Evolutionary conservation across 2,888 invertebrate genomes (phyloP), one percentile per base, ranked within the genome.

Genomic region (Linnaemya tessellans): DNA sequence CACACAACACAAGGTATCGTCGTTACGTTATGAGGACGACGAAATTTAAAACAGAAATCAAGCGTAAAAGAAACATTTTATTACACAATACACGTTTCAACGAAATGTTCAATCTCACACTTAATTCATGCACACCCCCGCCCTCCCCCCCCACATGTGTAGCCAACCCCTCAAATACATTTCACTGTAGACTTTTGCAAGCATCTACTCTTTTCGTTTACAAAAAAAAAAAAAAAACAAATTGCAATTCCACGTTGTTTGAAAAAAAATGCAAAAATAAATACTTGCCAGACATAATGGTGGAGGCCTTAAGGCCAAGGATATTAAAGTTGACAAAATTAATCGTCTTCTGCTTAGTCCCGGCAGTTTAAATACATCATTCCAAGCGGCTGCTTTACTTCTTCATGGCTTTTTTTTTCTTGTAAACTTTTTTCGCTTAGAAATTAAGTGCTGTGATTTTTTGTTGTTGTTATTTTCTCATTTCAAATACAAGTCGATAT

Each of bases 261-360:
- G 7, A 35, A 25, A 56, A 54, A 49, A 8, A 11, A 20, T 18
- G 9, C 35, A 62, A 62, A 43, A 30, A 1, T 8, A 54, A 22
- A 22, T 11, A 54, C 20, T 22, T 49, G n/a, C 18, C 51, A 51
- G 25, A 70, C 25, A 49, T 51, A 30, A 58, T 25, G 43, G 38
- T 20, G 62, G 54, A 58, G 73, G 84, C 80, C 74, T 73, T 78
- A 62, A 79, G 73, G 74, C 30, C 49, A 20, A 60, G 60, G 20
- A 46, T 64, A 41, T 67, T 73, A 80, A 41, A 68, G 56, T 30
- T 80, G 65, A 56, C 51, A 77, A 56, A 73, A 84, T 86, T 84
- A 74, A 86, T 77, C 73, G 67, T 38, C 62, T 64, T 70, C 49
- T 54, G 73, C 54, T 68, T 81, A 62, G 54, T 43, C 38, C 54